These are phyloP conservation scores for Drosophila engyochracea DNA, from an alignment of 2,888 invertebrate species.

Conservation along the genomic window DNA sequence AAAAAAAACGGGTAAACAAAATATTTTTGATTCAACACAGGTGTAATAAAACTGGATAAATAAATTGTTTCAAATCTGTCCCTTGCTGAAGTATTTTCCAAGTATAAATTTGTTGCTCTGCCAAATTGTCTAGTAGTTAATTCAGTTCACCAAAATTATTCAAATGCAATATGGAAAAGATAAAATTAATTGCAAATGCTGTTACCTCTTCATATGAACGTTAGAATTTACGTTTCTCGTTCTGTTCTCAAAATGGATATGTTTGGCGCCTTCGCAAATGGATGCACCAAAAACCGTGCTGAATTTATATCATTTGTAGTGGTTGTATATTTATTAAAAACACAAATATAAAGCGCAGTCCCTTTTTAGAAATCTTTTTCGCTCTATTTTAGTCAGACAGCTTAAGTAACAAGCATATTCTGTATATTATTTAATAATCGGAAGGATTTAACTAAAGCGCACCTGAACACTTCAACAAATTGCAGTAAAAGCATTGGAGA, in stretches of 20 bases:
- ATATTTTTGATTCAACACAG: not conserved
- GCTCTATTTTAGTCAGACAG: not conserved
- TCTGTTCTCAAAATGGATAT: not conserved
- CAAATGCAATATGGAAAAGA: not conserved
- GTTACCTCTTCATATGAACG: not conserved
- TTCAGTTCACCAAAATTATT: not conserved
- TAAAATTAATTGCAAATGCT: not conserved
- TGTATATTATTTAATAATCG: not conserved
- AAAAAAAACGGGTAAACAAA: not conserved
- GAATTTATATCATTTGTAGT: not conserved
- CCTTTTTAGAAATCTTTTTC: not conserved
- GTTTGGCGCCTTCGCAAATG: not conserved
- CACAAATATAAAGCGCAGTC: not conserved
- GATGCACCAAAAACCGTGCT: not conserved
- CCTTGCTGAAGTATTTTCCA: not conserved
- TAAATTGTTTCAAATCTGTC: not conserved
- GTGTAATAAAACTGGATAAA: not conserved
- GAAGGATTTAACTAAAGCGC: not conserved
- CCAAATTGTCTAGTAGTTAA: not conserved
- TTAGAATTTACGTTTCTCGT: not conserved
- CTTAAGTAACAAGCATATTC: not conserved
- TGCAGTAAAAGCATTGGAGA: constrained; percentile 8
- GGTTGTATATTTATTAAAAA: not conserved
- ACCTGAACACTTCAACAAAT: not conserved
- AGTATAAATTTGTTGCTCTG: not conserved